phyloP scores from a whole-genome alignment of 1,140 invertebrate species.

The Apis cerana region DNA sequence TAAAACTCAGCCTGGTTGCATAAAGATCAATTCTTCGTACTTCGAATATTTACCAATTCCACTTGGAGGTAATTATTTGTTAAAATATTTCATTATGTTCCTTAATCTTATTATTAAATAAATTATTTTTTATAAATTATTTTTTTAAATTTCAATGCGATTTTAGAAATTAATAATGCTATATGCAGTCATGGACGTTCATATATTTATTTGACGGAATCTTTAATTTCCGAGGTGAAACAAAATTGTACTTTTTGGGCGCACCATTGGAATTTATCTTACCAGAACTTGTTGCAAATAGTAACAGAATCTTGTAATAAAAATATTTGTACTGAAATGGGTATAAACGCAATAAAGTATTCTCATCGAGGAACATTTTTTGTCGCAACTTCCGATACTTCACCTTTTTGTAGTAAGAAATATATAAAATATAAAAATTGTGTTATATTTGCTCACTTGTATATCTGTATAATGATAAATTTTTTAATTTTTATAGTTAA shows the following conservation, averaged over 20 bases:
- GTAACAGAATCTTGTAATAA: slow-evolving; percentile 55
- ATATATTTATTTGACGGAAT: slow-evolving; percentile 83
- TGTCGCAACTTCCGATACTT: slow-evolving; percentile 61
- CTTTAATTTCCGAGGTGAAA: slow-evolving; percentile 72
- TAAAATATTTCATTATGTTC: neutral
- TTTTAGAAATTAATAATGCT: slow-evolving; percentile 79
- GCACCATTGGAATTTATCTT: slow-evolving; percentile 81
- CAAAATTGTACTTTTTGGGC: slow-evolving; percentile 81
- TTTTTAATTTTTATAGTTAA: slow-evolving; percentile 48
- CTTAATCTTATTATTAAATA: neutral
- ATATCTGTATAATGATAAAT: neutral
- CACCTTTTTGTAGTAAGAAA: slow-evolving; percentile 72
- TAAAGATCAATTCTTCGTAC: slow-evolving; percentile 69
- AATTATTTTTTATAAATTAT: neutral
- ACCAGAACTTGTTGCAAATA: slow-evolving; percentile 69
- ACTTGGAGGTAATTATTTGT: slow-evolving; percentile 70
- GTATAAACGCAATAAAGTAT: slow-evolving; percentile 69
- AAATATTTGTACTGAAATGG: slow-evolving; percentile 68
- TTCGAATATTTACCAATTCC: slow-evolving; percentile 74
- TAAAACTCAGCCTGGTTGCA: slow-evolving; percentile 83
- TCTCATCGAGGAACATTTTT: slow-evolving; percentile 71
- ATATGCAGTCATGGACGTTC: slow-evolving; percentile 84
- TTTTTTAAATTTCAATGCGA: neutral
- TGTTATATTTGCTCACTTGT: neutral
- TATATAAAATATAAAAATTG: neutral